Evolutionary conservation across 2,888 invertebrate genomes (phyloP).

Genomic region (Nemapogon koenigi): DNA sequence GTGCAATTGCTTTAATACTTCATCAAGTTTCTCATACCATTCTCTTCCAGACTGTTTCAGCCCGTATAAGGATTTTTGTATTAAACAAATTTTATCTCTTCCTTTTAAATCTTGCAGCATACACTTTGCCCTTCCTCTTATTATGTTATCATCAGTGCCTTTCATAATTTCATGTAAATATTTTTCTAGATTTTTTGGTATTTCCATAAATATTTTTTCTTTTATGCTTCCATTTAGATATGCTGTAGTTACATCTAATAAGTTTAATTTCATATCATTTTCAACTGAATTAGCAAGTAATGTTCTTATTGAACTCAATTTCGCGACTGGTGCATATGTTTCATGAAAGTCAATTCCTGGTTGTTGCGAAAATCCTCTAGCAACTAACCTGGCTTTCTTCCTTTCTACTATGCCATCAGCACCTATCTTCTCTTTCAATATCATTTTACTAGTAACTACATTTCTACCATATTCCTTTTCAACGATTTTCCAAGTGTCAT

Average conservation of each 20-base stretch:
- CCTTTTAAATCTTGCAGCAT: background rate
- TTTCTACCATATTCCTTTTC: conserved; percentile 2
- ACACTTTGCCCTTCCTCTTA: background rate
- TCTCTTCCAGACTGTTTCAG: background rate
- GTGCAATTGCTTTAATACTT: background rate
- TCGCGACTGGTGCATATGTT: conserved; percentile 11
- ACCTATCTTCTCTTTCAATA: conserved; percentile 10
- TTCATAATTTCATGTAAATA: conserved; percentile 7
- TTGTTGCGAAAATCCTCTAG: conserved; percentile 10
- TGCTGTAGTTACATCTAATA: conserved; percentile 6
- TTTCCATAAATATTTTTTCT: conserved; percentile 5
- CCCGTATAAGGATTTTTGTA: background rate
- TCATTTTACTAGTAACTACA: conserved; percentile 10
- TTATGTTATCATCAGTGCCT: background rate
- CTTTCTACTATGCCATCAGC: conserved; percentile 7
- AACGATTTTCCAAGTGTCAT: conserved; percentile 11
- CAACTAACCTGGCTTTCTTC: conserved; percentile 11
- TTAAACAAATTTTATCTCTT: background rate
- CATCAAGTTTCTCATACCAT: background rate
- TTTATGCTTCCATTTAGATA: conserved; percentile 8
- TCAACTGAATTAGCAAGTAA: background rate
- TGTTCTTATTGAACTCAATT: conserved; percentile 8
- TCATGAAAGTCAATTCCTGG: conserved; percentile 10
- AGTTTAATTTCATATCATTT: background rate
- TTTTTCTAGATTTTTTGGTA: conserved; percentile 7